phyloP scores from a whole-genome alignment of 2,888 invertebrate genomes.

The Coelinius sp. region DNA sequence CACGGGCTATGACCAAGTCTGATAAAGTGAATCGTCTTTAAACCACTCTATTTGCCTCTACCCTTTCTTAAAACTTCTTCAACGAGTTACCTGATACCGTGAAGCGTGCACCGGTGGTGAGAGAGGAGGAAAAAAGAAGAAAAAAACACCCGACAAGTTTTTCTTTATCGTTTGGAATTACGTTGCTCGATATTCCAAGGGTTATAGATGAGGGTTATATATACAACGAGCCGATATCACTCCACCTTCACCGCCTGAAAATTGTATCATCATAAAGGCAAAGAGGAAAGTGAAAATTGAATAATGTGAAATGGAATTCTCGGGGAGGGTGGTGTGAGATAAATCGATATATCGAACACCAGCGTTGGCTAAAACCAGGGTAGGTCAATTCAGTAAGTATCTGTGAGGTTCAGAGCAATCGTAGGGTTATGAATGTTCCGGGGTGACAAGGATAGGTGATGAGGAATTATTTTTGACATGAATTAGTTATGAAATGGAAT shows the following conservation, averaged over 20 bases:
- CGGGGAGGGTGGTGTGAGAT: not conserved
- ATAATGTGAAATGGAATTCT: constrained; percentile 28
- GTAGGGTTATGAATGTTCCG: not conserved
- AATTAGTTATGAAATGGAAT: constrained; percentile 7
- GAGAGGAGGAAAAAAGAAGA: not conserved
- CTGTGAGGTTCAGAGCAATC: not conserved
- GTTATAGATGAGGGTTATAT: constrained; percentile 29
- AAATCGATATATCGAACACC: constrained; percentile 19
- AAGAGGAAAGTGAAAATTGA: constrained; percentile 28
- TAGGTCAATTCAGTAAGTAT: constrained; percentile 3
- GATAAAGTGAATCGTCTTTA: constrained; percentile 62
- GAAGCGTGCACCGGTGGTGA: no score
- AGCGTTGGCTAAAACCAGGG: not conserved
- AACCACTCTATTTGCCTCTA: constrained; percentile 43
- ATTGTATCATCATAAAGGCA: constrained; percentile 39
- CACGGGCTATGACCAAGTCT: constrained; percentile 61
- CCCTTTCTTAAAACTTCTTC: constrained; percentile 14
- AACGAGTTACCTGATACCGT: constrained; percentile 7
- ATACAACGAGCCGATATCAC: constrained; percentile 8
- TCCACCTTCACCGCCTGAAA: constrained; percentile 22
- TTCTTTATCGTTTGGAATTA: constrained; percentile 26
- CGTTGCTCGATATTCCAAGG: constrained; percentile 32
- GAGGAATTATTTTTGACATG: not conserved
- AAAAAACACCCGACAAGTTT: not conserved
- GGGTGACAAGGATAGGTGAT: not conserved